These are phyloP conservation scores for Augochlora pura DNA, from an alignment of 1,140 invertebrate species.

Conservation along the genomic window DNA sequence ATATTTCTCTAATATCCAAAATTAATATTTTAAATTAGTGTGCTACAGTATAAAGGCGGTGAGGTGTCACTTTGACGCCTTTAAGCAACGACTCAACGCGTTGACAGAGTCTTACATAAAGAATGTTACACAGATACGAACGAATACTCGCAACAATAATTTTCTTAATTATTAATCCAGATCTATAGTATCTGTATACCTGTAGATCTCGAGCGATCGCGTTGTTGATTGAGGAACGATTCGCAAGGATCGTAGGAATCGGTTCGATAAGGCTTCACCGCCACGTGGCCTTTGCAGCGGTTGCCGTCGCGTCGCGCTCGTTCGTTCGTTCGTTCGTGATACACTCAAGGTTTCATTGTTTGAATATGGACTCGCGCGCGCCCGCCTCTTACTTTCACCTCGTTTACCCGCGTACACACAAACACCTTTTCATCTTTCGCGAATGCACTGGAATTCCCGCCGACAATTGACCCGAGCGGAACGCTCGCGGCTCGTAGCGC, in stretches of 20 bases:
- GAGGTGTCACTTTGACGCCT: too few relatives aligned
- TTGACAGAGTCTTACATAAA: too few relatives aligned
- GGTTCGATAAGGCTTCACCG: constrained; percentile 10
- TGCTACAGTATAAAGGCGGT: too few relatives aligned
- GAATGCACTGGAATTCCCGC: constrained; percentile 34
- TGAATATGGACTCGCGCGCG: constrained; percentile 30
- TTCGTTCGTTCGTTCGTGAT: not conserved
- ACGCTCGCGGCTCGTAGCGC: constrained; percentile 4
- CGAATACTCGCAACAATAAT: too few relatives aligned
- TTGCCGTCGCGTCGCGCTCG: not conserved
- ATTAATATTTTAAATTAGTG: too few relatives aligned
- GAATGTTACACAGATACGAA: too few relatives aligned
- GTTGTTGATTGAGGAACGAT: constrained; percentile 12
- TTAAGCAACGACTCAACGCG: too few relatives aligned
- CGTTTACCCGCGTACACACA: constrained; percentile 42
- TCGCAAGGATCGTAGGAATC: not conserved
- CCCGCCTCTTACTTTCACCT: constrained; percentile 46
- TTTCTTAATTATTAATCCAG: too few relatives aligned
- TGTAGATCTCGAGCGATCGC: not conserved
- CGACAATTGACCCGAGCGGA: constrained; percentile 29
- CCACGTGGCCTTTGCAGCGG: constrained; percentile 23
- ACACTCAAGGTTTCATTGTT: constrained; percentile 38
- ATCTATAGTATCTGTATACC: too few relatives aligned
- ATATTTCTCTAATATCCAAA: too few relatives aligned
- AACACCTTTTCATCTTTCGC: constrained; percentile 38